phyloP scores from a whole-genome alignment of 30 jellyfish, hydroid and myxozoan species.

The Aurelia aurita region DNA sequence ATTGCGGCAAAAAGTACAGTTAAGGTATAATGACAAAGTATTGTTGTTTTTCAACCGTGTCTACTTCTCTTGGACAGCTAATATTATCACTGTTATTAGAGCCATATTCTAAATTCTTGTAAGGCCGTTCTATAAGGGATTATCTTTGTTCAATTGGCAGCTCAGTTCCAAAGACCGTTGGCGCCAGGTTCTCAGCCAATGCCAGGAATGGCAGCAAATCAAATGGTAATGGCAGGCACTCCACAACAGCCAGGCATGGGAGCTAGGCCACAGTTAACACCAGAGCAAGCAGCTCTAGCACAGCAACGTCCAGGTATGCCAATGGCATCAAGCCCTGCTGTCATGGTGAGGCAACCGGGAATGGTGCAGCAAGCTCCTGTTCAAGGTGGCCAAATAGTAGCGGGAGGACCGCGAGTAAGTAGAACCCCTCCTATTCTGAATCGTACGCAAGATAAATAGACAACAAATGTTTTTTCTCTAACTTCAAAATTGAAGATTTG shows the following conservation, averaged over 20 bases:
- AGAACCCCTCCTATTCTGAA: too few species aligned
- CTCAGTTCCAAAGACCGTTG: constrained; percentile 26
- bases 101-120: too few species aligned
- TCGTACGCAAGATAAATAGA: too few species aligned
- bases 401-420: constrained; percentile 24
- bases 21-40: too few species aligned
- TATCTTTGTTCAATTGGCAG: neutral
- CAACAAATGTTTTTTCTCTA: too few species aligned
- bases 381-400: constrained; percentile 45
- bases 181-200: constrained; percentile 31
- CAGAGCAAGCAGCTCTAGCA: constrained; percentile 50
- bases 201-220: constrained; percentile 15
- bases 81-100: too few species aligned
- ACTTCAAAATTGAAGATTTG: too few species aligned
- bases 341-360: constrained; percentile 51
- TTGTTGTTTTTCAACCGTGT: too few species aligned
- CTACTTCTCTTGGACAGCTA: too few species aligned
- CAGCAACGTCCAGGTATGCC: constrained; percentile 66
- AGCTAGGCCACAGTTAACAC: constrained; percentile 27
- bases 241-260: constrained; percentile 9
- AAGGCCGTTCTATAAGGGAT: too few species aligned
- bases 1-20: too few species aligned
- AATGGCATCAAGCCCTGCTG: constrained; percentile 46
- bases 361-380: constrained; percentile 37
- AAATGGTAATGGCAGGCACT: constrained; percentile 23